Base-by-base conservation (phyloP, 2,113 vertebrate species). In the Odontesthes bonariensis region DNA sequence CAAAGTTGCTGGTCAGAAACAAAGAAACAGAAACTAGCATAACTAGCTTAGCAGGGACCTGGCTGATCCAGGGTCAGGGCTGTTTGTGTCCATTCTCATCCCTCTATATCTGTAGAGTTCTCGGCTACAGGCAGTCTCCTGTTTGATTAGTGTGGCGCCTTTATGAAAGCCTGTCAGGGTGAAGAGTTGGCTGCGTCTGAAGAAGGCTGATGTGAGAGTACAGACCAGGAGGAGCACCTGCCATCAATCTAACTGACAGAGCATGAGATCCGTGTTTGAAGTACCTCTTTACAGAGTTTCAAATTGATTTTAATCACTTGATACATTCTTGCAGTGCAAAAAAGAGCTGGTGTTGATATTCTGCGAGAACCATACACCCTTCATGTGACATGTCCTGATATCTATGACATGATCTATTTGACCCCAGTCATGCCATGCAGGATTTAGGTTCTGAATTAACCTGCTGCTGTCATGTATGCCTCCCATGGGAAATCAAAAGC, bases 401-500 rank as follows among this genome's bases (percentile, higher is more conserved):
- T 66, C 77, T 70, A 70, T 47, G 79, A 91, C 63, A 17, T 32
- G 19, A 89, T 85, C 84, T 70, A 11, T 10, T 57, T 11, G 9
- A 22, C 58, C 55, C 47, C 33, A 13, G 52, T 49, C 67, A 55
- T 77, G 38, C 61, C 62, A 54, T 52, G 31, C 61, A 82, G 38
- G 61, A n/a, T 77, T 62, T 63, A 54, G 54, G 57, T 70, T 31
- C 75, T 55, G 53, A 68, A 69, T 79, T 77, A 90, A 88, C 82
- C 92, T 88, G 82, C 78, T 75, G 56, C 63, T 67, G 67, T 83
- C 49, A 23, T 53, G n/a, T 47, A 84, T 63, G 55, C 70, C 56
- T 86, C 89, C 86, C 78, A 14, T 60, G 90, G 88, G 91, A 93
- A 93, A 91, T 90, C 54, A 88, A 74, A 81, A 78, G 57, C 77